phyloP scores from a whole-genome alignment of 2,888 invertebrate genomes.

The Patella caerulea region DNA sequence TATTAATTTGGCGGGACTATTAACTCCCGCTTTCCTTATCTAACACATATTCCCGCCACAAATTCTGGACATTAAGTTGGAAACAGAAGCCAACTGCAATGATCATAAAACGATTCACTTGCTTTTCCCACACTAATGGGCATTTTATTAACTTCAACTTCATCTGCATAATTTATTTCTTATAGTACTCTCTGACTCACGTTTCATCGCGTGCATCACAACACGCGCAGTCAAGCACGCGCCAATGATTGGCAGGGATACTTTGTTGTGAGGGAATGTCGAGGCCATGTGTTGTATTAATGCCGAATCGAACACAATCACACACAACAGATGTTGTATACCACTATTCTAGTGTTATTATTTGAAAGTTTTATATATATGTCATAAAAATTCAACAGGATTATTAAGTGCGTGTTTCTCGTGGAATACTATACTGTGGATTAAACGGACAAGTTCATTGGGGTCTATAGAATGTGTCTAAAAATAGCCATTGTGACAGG shows the following conservation, averaged over 20 bases:
- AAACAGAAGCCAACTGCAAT: background rate
- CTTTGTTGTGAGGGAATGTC: conserved; percentile 7
- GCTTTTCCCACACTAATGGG: background rate
- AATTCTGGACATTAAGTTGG: no score
- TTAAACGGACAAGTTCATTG: no score
- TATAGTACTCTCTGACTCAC: conserved; percentile 32
- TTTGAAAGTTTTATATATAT: no score
- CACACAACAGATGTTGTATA: no score
- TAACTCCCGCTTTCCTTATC: background rate
- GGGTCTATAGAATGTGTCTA: background rate
- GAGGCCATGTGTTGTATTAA: background rate
- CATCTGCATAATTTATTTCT: conserved; percentile 30
- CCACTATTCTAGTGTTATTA: no score
- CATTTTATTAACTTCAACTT: conserved; percentile 9
- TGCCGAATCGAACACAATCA: no score
- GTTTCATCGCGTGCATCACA: conserved; percentile 27
- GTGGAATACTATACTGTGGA: no score
- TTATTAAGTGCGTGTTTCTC: no score
- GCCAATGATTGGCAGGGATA: conserved; percentile 7
- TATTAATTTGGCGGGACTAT: background rate
- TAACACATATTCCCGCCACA: background rate
- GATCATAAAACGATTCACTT: conserved; percentile 7
- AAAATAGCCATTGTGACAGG: background rate
- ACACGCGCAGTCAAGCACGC: conserved; percentile 15
- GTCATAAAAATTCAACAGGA: no score